phyloP scores from a whole-genome alignment of 2,113 vertebrate species.

The Nothocercus nigrocapillus region DNA sequence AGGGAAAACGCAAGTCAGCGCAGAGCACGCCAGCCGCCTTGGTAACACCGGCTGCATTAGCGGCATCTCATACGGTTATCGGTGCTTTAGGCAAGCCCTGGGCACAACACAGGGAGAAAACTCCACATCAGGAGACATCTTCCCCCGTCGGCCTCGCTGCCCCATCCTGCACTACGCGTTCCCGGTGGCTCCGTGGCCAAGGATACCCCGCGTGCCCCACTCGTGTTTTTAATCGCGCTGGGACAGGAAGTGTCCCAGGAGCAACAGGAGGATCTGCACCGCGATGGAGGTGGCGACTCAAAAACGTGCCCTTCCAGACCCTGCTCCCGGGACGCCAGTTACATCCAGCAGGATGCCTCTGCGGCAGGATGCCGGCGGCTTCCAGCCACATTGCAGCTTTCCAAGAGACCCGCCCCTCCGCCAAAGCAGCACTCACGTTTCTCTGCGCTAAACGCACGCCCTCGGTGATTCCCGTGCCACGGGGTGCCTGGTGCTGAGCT shows the following conservation, averaged over 20 bases:
- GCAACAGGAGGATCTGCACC: too few relatives aligned
- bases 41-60: background rate
- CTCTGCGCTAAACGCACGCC: background rate
- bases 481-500: background rate
- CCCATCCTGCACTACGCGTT: too few relatives aligned
- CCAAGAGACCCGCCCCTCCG: background rate
- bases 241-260: background rate
- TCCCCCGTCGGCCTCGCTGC: background rate
- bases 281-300: too few relatives aligned
- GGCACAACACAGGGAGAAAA: background rate
- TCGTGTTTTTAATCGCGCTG: background rate
- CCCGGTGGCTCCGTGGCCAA: too few relatives aligned
- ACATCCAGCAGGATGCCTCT: too few relatives aligned
- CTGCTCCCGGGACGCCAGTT: too few relatives aligned
- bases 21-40: accelerated
- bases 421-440: background rate
- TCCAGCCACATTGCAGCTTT: too few relatives aligned
- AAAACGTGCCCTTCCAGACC: too few relatives aligned
- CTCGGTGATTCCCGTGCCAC: background rate
- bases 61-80: background rate
- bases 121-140: background rate
- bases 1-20: background rate
- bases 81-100: background rate
- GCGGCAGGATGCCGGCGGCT: too few relatives aligned
- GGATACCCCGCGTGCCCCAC: too few relatives aligned